Evolutionary conservation across 2,888 invertebrate species (phyloP), one percentile per base, ranked within the genome.

Genomic region (Imbricaverruca yamaguchii): DNA sequence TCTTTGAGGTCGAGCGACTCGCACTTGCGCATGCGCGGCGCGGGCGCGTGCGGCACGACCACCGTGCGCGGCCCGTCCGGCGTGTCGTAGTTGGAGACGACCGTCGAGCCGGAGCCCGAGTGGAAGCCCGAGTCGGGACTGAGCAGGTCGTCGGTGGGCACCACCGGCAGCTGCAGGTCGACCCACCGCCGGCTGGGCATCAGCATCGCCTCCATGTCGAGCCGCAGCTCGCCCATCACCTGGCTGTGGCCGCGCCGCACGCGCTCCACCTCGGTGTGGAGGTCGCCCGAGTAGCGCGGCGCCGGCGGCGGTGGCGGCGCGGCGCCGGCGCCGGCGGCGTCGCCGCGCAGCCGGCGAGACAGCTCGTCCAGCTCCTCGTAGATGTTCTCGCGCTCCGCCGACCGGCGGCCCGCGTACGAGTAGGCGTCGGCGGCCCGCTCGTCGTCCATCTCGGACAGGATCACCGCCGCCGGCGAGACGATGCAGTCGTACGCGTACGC

Each of bases 121-220:
- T 93, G 93, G 87, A 93, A 93, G 81, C 93, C 93, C 87, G 93
- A 93, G 88, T 94, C 94, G 86, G 92, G 92, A 79, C 92, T 92
- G 83, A 93, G 88, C 84, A 92, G 88, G 86, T 93, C 92, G 86
- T 93, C 92, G 9, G 92, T 92, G 53, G 92, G 92, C 82, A 91
- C 91, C 83, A 92, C 91, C 82, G 85, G 85, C 83, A 91, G 89
- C 84, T 93, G 87, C 84, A 93, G 87, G 86, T 92, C 92, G 81
- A 87, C 86, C 59, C 69, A 74, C 13, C 69, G 69, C 69, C 53
- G 69, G 53, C 69, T 84, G 25, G 94, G 95, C 95, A 95, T 95
- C 84, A 95, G 88, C 94, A 95, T 94, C 79, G 94, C 94, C 88
- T 95, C 95, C 78, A 93, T 93, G 85, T 94, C 93, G 83, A 95